Conservation (phyloP, 92 coral and sea anemone species). For the Montipora capitata region DNA sequence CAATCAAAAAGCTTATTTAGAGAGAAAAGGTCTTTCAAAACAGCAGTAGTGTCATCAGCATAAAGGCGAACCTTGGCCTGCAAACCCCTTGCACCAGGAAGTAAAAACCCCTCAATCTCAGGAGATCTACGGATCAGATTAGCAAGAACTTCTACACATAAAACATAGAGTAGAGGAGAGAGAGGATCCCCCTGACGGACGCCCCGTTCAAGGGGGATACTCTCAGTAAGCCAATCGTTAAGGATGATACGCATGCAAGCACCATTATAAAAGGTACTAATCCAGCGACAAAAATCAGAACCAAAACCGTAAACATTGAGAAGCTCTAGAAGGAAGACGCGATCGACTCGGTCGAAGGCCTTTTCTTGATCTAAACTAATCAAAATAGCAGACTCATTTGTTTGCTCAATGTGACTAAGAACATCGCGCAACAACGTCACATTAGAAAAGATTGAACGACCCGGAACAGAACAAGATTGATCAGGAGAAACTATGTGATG, state of each 20-base stretch:
- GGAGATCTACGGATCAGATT: background rate
- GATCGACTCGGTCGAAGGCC: background rate
- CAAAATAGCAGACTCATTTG: conserved; percentile 6
- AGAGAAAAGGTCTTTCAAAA: background rate
- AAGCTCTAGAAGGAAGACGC: background rate
- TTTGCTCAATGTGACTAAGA: conserved; percentile 4
- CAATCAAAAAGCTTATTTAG: background rate
- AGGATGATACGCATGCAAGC: no score
- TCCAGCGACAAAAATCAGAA: background rate
- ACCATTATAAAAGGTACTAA: no score
- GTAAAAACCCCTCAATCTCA: background rate
- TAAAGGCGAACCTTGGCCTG: background rate
- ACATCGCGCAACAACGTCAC: background rate
- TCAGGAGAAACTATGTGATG: background rate
- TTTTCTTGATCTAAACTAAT: conserved; percentile 1
- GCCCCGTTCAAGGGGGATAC: background rate
- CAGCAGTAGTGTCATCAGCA: no score
- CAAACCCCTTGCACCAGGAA: background rate
- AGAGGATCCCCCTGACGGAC: conserved; percentile 7
- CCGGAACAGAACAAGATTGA: conserved; percentile 10
- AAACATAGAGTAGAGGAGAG: background rate
- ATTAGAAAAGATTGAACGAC: background rate
- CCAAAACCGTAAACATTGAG: background rate
- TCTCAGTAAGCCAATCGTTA: background rate
- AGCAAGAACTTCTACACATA: background rate